Evolutionary conservation across 2,797 vertebrate genomes (phyloP).

Genomic region (Accipiter badius): DNA sequence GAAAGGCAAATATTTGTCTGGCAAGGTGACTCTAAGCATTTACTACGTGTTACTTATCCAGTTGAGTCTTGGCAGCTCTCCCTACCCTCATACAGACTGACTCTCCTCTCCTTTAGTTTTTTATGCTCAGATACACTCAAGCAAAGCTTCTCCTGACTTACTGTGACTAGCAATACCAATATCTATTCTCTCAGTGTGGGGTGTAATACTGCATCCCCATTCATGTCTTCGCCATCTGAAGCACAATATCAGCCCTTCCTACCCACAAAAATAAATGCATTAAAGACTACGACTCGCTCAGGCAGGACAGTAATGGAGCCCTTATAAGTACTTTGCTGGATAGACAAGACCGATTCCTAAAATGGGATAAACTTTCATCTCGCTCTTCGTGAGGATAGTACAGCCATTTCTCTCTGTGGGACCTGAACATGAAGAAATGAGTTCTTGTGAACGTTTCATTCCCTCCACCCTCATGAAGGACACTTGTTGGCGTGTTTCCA

Average conservation of each 20-base stretch:
- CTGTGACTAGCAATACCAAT: background rate
- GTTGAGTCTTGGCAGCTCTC: constrained; percentile 60
- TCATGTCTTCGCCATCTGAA: background rate
- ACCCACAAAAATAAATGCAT: background rate
- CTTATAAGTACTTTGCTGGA: background rate
- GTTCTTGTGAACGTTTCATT: background rate
- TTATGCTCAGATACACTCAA: background rate
- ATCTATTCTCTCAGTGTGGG: background rate
- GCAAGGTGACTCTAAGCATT: constrained; percentile 61
- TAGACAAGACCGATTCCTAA: background rate
- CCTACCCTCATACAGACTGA: background rate
- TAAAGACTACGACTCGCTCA: background rate
- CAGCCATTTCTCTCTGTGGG: background rate
- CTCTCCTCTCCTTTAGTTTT: background rate
- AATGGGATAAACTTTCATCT: background rate
- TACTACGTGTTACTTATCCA: constrained; percentile 61
- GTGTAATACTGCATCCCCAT: background rate
- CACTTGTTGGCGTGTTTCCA: constrained; percentile 43
- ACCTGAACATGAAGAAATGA: background rate
- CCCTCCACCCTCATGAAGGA: constrained; percentile 34
- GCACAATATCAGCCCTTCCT: background rate
- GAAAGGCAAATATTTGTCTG: constrained; percentile 65
- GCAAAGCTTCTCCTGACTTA: background rate
- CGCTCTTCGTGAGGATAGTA: fast-evolving
- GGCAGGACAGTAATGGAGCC: background rate